Percentiles rank a stretch among this genome's conserved stretches.
phyloP scores from a whole-genome alignment of 2,797 vertebrate genomes.

The Pteronotus mesoamericanus region DNA sequence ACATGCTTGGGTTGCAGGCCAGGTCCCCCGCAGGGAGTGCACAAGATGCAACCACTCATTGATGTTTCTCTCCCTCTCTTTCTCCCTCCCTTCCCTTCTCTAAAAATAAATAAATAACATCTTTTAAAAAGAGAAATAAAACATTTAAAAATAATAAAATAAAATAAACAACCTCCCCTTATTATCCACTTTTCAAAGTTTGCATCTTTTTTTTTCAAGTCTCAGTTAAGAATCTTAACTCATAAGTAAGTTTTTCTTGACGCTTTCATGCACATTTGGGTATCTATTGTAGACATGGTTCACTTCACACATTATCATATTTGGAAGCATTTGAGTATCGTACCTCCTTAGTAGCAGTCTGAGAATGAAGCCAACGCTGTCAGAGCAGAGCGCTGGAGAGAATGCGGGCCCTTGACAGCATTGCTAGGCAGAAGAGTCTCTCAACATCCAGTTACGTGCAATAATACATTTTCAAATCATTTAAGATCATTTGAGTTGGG shows the following conservation, averaged over 20 bases:
- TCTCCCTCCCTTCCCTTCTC: too few relatives aligned
- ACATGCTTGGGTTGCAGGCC: too few relatives aligned
- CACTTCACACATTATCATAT: neutral
- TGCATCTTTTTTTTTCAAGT: neutral
- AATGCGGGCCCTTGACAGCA: neutral
- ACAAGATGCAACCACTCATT: too few relatives aligned
- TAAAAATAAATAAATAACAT: too few relatives aligned
- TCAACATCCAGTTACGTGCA: neutral
- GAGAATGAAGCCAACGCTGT: neutral
- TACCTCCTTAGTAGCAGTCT: neutral
- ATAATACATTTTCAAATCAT: neutral
- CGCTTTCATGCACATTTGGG: neutral
- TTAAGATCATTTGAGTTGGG: neutral
- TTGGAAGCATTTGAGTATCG: neutral
- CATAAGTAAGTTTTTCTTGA: neutral
- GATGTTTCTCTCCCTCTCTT: too few relatives aligned
- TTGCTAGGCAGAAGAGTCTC: neutral
- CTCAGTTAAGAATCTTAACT: neutral
- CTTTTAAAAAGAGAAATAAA: too few relatives aligned
- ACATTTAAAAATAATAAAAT: too few relatives aligned
- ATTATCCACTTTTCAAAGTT: neutral
- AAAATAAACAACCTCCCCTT: neutral
- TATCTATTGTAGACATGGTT: neutral
- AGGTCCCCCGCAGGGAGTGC: too few relatives aligned
- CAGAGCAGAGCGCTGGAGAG: neutral